A percentile compares a stretch with the other conserved stretches of the same genome.
Evolutionary conservation across 1,140 invertebrate genomes (phyloP).

Genomic region (Brachionus plicatilis): DNA sequence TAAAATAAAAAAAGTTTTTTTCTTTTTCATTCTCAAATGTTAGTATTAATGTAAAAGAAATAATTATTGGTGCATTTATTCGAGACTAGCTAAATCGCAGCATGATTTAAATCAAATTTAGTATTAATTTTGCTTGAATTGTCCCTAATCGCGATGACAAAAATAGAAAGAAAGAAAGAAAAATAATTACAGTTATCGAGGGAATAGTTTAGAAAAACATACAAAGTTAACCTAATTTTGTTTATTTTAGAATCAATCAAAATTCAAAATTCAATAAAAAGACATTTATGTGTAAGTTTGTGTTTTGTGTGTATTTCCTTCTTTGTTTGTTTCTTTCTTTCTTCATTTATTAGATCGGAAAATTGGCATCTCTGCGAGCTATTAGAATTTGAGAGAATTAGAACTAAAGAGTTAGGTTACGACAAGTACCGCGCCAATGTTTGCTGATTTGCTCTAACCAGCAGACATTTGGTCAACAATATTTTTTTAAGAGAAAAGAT

Average conservation of each 20-base stretch:
- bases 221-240: neutral
- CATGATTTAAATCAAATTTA: neutral
- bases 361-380: neutral
- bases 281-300: neutral
- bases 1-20: neutral
- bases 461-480: neutral
- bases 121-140: neutral
- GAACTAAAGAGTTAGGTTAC: neutral
- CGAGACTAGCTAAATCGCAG: neutral
- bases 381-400: neutral
- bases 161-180: neutral
- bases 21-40: neutral
- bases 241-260: neutral
- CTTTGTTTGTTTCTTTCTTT: neutral
- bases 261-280: neutral
- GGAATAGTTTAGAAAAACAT: neutral
- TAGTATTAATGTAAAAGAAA: neutral
- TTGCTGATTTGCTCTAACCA: neutral
- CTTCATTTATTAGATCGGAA: neutral
- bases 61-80: neutral
- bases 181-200: neutral
- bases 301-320: neutral
- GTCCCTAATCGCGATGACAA: neutral
- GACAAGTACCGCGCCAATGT: neutral
- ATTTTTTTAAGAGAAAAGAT: neutral